Percentiles rank a stretch among this genome's conserved stretches.
Conservation (phyloP, 92 coral and sea anemone species). For the Zoanthus sansibaricus region DNA sequence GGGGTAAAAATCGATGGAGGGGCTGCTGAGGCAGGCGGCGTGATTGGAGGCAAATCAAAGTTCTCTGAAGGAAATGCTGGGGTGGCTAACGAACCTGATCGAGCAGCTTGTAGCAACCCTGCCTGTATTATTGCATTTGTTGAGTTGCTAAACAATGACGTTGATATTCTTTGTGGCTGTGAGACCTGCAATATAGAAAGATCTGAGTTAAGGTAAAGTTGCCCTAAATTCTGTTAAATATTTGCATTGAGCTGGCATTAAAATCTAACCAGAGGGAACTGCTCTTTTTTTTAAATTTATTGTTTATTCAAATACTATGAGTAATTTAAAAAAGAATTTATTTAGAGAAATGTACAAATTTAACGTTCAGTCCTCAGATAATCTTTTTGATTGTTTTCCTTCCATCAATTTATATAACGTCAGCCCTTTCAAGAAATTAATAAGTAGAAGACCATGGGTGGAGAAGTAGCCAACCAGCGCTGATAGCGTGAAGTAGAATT, state of each 20-base stretch:
- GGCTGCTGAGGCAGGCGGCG: conserved; percentile 68
- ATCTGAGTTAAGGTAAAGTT: neutral
- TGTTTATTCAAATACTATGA: too few relatives aligned
- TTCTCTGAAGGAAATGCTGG: conserved; percentile 95
- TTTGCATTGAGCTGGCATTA: neutral
- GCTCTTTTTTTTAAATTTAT: too few relatives aligned
- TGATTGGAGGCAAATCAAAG: conserved; percentile 90
- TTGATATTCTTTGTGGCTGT: conserved; percentile 67
- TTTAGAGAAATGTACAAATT: too few relatives aligned
- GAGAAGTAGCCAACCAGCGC: too few relatives aligned
- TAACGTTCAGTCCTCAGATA: too few relatives aligned
- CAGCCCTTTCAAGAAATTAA: too few relatives aligned
- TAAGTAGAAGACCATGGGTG: too few relatives aligned
- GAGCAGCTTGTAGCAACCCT: conserved; percentile 48
- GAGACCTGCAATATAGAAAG: conserved; percentile 52
- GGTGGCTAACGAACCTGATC: conserved; percentile 70
- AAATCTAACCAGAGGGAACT: neutral
- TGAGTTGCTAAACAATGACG: conserved; percentile 76
- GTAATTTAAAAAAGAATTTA: too few relatives aligned
- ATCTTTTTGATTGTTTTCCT: too few relatives aligned
- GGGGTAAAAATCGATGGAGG: conserved; percentile 56
- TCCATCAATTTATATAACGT: too few relatives aligned
- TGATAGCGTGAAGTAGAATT: too few relatives aligned
- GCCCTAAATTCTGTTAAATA: too few relatives aligned
- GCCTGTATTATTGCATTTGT: conserved; percentile 76